Conservation (phyloP, 2,888 invertebrate genomes). For the Hybos culiciformis region DNA sequence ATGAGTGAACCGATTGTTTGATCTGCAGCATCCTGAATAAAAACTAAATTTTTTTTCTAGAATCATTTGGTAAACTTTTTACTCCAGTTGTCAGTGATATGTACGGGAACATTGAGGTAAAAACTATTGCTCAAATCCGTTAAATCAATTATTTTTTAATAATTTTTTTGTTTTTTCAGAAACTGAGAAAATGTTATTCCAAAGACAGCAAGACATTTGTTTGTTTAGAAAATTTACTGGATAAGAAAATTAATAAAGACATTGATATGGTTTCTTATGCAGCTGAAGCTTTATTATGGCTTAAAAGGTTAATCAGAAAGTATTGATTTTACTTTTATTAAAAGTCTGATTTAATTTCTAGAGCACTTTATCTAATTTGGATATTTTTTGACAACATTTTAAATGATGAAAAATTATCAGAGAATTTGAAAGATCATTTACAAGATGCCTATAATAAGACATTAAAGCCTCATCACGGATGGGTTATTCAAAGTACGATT, state of each 20-base stretch:
- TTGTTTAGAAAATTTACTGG: slow-evolving; percentile 55
- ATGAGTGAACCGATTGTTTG: too few relatives aligned
- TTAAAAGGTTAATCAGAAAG: slow-evolving; percentile 45
- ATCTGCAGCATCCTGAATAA: too few relatives aligned
- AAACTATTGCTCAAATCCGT: too few relatives aligned
- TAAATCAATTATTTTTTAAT: background rate
- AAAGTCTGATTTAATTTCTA: slow-evolving; percentile 2
- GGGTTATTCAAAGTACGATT: slow-evolving; percentile 61
- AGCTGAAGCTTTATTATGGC: slow-evolving; percentile 56
- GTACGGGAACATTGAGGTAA: slow-evolving; percentile 62
- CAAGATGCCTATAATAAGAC: slow-evolving; percentile 54
- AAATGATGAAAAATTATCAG: slow-evolving; percentile 27
- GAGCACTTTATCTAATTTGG: slow-evolving; percentile 32
- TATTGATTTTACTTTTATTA: background rate
- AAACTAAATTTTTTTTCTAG: slow-evolving; percentile 34
- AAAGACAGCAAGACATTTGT: slow-evolving; percentile 39
- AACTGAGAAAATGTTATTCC: slow-evolving; percentile 44
- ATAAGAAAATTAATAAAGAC: slow-evolving; percentile 43
- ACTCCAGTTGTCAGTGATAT: slow-evolving; percentile 62
- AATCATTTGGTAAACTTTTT: slow-evolving; percentile 59
- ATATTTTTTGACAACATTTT: slow-evolving; percentile 32
- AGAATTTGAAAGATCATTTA: slow-evolving; percentile 48
- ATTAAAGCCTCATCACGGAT: slow-evolving; percentile 59
- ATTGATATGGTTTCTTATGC: slow-evolving; percentile 39
- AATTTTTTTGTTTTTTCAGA: slow-evolving; percentile 36